Evolutionary conservation across 2,797 vertebrate species (phyloP).

Genomic region (Arrhamphus sclerolepis): DNA sequence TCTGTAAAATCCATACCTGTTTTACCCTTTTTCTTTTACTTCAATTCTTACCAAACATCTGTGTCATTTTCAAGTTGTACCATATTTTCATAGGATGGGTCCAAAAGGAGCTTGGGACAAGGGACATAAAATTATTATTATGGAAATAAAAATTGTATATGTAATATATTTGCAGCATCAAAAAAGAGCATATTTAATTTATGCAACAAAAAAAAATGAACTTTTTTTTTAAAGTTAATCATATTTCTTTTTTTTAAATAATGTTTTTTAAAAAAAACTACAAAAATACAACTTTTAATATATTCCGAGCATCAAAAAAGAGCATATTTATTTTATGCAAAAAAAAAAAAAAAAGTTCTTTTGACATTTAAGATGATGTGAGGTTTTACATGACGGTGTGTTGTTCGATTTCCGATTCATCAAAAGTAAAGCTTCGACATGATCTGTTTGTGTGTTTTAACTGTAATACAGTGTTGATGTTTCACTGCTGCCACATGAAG

Average conservation of each 20-base stretch:
- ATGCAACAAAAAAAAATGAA: slow-evolving; percentile 74
- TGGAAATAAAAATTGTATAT: slow-evolving; percentile 72
- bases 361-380: slow-evolving; percentile 68
- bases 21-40: not conserved
- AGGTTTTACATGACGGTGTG: slow-evolving; percentile 42
- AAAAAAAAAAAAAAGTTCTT: slow-evolving; percentile 66
- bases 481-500: slow-evolving; percentile 65
- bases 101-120: slow-evolving; percentile 48
- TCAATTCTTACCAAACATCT: slow-evolving; percentile 18
- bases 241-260: slow-evolving; percentile 63
- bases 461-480: slow-evolving; percentile 80
- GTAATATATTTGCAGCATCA: slow-evolving; percentile 83
- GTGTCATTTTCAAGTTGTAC: not conserved
- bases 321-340: slow-evolving; percentile 82
- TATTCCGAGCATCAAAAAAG: slow-evolving; percentile 79
- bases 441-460: slow-evolving; percentile 76
- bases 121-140: slow-evolving; percentile 74
- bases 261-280: slow-evolving; percentile 52
- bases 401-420: slow-evolving; percentile 1
- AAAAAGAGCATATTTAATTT: slow-evolving; percentile 80
- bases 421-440: slow-evolving; percentile 58
- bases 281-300: slow-evolving; percentile 72
- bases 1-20: too few relatives aligned
- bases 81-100: slow-evolving; percentile 39
- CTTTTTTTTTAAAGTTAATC: slow-evolving; percentile 56